Conservation (phyloP, 2,888 invertebrate species). For the Trichopria drosophilae region DNA sequence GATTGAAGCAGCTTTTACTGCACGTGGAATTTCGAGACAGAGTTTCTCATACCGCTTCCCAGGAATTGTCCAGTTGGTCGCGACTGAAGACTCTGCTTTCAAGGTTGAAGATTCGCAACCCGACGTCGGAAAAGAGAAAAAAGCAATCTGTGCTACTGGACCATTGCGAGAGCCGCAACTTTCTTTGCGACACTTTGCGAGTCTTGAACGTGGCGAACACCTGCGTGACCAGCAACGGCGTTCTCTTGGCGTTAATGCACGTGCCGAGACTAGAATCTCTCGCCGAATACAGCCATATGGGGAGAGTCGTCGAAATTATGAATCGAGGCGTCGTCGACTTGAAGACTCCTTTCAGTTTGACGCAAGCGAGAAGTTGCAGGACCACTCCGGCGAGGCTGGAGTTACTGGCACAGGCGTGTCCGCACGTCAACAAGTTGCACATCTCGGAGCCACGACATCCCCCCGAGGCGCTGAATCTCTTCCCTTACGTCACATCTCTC, state of each 20-base stretch:
- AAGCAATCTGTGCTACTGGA: constrained; percentile 50
- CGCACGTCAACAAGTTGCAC: constrained; percentile 52
- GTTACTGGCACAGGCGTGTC: constrained; percentile 55
- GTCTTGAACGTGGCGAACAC: constrained; percentile 57
- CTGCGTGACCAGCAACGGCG: constrained; percentile 54
- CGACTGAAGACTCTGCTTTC: constrained; percentile 47
- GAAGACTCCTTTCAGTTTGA: constrained; percentile 51
- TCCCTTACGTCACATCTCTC: constrained; percentile 52
- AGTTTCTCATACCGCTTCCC: constrained; percentile 20
- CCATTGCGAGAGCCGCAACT: constrained; percentile 53
- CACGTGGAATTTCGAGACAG: constrained; percentile 56
- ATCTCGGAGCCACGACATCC: constrained; percentile 57
- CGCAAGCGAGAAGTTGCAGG: constrained; percentile 52
- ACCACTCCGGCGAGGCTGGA: constrained; percentile 53
- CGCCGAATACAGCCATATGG: constrained; percentile 57
- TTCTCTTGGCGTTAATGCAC: constrained; percentile 53
- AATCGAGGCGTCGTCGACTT: constrained; percentile 45
- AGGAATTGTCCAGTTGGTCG: constrained; percentile 50
- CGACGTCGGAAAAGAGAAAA: constrained; percentile 42
- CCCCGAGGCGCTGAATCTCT: constrained; percentile 51
- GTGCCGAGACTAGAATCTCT: constrained; percentile 55
- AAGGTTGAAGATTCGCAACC: constrained; percentile 41
- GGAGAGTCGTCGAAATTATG: constrained; percentile 55
- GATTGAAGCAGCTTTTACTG: constrained; percentile 54
- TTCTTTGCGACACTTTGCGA: constrained; percentile 54